Conservation (phyloP, 2,888 invertebrate species). For the Habroteleia sp. region DNA sequence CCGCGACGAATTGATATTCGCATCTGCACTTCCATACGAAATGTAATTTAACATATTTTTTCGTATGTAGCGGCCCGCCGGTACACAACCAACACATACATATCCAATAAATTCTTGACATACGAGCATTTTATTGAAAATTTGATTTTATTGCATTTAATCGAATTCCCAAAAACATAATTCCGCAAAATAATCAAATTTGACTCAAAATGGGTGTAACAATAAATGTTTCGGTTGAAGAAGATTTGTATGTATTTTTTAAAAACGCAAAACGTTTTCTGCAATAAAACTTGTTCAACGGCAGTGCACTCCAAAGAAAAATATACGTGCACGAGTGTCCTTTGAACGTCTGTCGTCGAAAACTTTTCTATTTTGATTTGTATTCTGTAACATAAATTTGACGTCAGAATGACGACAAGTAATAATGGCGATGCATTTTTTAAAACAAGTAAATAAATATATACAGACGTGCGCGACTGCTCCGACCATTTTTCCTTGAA, state of each 20-base stretch:
- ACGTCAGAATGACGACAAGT: constrained; percentile 12
- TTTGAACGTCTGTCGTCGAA: neutral
- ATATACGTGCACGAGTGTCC: neutral
- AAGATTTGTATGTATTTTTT: too few relatives aligned
- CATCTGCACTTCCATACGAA: constrained; percentile 22
- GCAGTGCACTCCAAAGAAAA: constrained; percentile 1
- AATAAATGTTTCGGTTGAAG: too few relatives aligned
- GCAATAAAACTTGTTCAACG: neutral
- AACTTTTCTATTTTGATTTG: constrained; percentile 17
- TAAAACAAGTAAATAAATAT: constrained; percentile 17
- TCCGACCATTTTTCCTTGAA: neutral
- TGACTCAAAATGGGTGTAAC: too few relatives aligned
- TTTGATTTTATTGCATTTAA: too few relatives aligned
- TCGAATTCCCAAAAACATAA: too few relatives aligned
- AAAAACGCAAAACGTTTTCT: neutral
- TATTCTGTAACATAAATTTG: constrained; percentile 5
- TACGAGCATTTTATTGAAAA: too few relatives aligned
- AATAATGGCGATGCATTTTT: constrained; percentile 6
- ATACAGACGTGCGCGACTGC: neutral
- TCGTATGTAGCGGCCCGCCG: constrained; percentile 1
- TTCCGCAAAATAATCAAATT: too few relatives aligned
- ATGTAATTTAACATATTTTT: constrained; percentile 44
- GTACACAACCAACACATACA: neutral
- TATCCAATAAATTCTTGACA: constrained; percentile 21
- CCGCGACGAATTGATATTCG: constrained; percentile 36